Base-by-base conservation (phyloP, 2,888 invertebrate genomes). In the Melikaiella ostensackeni region DNA sequence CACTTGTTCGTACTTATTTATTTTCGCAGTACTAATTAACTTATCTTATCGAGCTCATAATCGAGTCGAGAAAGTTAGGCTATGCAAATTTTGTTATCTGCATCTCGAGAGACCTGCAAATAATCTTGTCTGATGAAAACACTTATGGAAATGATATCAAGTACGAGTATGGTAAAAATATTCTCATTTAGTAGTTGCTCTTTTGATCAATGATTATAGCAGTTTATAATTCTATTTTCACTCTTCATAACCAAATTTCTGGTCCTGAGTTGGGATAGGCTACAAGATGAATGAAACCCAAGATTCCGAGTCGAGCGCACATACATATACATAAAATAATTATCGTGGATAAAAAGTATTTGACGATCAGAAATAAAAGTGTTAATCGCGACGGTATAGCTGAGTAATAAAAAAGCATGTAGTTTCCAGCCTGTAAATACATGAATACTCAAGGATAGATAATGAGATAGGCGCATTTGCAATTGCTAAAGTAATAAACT, bases 351-450 rank as follows among this genome's bases (percentile, higher is more conserved):
- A 59, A 59, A 80, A 75, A 42, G 75, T 77, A 55, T 35, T 66
- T 64, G 21, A 62, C 63, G 63, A 75, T 77, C 79, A 38, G 27
- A 59, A 24, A 59, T 59, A 27, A 59, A 59, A 59, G 59, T 59
- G 62, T 30, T 27, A 73, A 78, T 74, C 70, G 73, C 70, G 24
- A 35, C 74, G 35, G 59, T 59, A 27, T 59, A 59, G 59, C 59
- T 50, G 63, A 74, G 66, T 30, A 27, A 62, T 35, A 63, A 35
- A 70, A 55, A n/a, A 70, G 50, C 13, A 55, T 24, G 19, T 55
- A 55, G 33, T 70, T 70, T 55, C 27, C 85, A 86, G 84, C 80
- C 83, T 86, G 87, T 87, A 88, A 80, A 88, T 86, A 88, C 79
- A 83, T 80, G 83, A 84, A 77, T 80, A 80, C 76, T 78, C 74